phyloP scores from a whole-genome alignment of 2,113 vertebrate species.

The Halcyon malimbica region DNA sequence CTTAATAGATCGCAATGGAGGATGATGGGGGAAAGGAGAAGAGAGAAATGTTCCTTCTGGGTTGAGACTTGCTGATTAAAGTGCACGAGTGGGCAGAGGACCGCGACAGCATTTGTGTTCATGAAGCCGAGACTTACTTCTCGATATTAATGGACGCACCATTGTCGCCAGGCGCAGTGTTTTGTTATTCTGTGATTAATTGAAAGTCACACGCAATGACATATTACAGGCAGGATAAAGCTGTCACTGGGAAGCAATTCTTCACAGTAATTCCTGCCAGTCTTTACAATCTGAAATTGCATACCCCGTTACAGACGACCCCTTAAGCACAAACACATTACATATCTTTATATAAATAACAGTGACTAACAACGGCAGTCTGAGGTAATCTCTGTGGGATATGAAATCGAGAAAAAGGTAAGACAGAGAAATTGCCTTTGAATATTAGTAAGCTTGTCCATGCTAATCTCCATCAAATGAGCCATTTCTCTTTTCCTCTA shows the following conservation, averaged over 20 bases:
- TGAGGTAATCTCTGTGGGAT: constrained; percentile 59
- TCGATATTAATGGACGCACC: constrained; percentile 40
- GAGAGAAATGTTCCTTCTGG: constrained; percentile 24
- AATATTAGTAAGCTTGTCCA: constrained; percentile 54
- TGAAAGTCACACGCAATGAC: constrained; percentile 67
- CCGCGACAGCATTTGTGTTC: not conserved
- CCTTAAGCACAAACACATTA: constrained; percentile 61
- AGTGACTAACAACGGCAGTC: constrained; percentile 54
- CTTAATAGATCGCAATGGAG: constrained; percentile 39
- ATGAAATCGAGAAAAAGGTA: constrained; percentile 45
- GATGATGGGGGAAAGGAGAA: constrained; percentile 9
- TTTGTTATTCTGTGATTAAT: constrained; percentile 71
- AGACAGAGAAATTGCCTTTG: constrained; percentile 31
- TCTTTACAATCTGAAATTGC: constrained; percentile 56
- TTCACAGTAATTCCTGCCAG: constrained; percentile 63
- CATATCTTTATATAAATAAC: constrained; percentile 73
- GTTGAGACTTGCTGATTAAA: constrained; percentile 53
- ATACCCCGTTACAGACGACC: constrained; percentile 35
- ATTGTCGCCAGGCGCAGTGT: constrained; percentile 32
- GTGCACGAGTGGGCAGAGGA: constrained; percentile 22
- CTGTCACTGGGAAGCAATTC: constrained; percentile 65
- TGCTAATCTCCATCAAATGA: constrained; percentile 65
- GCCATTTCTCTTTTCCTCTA: constrained; percentile 47
- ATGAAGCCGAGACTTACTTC: constrained; percentile 12
- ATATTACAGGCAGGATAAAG: constrained; percentile 70